Percentiles rank a stretch among this genome's conserved stretches.
Conservation (phyloP, 2,888 invertebrate genomes). For the Leptinotarsa peninsularis region DNA sequence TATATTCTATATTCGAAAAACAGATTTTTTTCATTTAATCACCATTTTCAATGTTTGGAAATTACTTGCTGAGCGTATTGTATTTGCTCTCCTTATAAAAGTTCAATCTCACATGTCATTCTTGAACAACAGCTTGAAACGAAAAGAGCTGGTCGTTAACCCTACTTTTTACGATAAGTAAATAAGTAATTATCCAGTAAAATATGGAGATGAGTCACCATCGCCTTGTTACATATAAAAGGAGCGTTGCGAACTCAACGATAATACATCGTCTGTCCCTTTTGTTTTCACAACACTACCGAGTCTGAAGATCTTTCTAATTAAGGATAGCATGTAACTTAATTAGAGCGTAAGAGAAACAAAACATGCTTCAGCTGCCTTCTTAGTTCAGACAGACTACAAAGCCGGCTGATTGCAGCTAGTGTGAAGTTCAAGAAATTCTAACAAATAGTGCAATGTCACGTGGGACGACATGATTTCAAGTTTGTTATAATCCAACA, state of each 20-base stretch:
- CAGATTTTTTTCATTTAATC: no score
- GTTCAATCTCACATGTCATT: no score
- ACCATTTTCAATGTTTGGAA: no score
- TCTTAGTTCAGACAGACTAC: conserved; percentile 30
- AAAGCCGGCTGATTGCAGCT: neutral
- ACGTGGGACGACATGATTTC: neutral
- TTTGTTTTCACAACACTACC: conserved; percentile 8
- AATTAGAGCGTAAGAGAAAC: conserved; percentile 35
- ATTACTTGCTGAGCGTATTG: no score
- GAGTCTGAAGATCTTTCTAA: conserved; percentile 22
- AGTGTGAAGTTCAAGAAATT: neutral
- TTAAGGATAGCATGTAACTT: conserved; percentile 37
- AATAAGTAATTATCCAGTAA: neutral
- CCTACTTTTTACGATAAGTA: neutral
- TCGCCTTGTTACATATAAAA: neutral
- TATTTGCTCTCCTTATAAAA: no score
- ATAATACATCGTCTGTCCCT: conserved; percentile 20
- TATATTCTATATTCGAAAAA: no score
- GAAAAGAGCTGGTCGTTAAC: no score
- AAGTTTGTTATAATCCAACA: neutral
- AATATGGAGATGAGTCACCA: neutral
- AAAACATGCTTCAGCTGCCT: conserved; percentile 36
- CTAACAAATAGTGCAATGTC: neutral
- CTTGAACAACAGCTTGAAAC: no score
- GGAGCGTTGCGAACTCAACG: conserved; percentile 13